Conservation (phyloP, 2,797 vertebrate genomes). For the Podarcis lilfordi region DNA sequence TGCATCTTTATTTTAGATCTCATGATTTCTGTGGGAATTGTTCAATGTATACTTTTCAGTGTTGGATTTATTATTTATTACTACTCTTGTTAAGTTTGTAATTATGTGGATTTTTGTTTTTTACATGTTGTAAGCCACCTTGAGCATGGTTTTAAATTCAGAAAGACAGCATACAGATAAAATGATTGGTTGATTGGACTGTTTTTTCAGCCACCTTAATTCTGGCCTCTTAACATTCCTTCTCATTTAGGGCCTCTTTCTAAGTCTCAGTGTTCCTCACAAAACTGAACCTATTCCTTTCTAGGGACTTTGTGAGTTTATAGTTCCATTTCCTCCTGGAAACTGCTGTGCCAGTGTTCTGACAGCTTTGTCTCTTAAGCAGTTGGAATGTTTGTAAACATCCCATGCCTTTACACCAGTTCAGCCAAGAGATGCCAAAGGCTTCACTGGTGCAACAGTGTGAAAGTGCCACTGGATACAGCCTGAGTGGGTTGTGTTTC, state of each 20-base stretch:
- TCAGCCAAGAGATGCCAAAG: not conserved
- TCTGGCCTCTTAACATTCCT: not conserved
- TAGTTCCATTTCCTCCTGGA: not conserved
- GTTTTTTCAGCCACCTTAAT: not conserved
- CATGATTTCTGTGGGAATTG: too few species aligned
- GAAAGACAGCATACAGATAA: too few species aligned
- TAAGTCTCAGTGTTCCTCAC: not conserved
- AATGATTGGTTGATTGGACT: too few species aligned
- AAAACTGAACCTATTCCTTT: not conserved
- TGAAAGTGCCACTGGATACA: too few species aligned
- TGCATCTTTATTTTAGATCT: too few species aligned
- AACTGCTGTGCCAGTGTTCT: not conserved
- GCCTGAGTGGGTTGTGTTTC: too few species aligned
- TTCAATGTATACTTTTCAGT: too few species aligned
- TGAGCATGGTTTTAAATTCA: too few species aligned
- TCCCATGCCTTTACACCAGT: not conserved
- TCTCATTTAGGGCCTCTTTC: not conserved
- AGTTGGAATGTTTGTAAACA: not conserved
- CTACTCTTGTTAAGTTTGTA: too few species aligned
- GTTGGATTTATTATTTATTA: too few species aligned
- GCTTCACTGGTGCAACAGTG: not conserved
- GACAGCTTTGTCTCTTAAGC: not conserved
- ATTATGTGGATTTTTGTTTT: too few species aligned
- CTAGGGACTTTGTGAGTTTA: not conserved
- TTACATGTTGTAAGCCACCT: too few species aligned